Evolutionary conservation across 2,113 vertebrate genomes (phyloP).

Genomic region (Mirza zaza): DNA sequence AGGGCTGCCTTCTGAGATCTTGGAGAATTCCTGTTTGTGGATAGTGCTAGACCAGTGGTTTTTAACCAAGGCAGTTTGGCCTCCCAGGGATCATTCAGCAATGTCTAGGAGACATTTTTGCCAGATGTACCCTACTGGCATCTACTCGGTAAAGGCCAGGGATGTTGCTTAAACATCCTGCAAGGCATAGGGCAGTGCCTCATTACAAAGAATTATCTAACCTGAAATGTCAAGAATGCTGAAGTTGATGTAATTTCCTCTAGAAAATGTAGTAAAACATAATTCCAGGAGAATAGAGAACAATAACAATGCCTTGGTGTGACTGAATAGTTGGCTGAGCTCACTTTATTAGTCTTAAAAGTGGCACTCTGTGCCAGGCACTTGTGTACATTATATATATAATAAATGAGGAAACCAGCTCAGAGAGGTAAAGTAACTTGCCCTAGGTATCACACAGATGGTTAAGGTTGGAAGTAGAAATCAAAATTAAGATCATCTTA

Average conservation of each 20-base stretch:
- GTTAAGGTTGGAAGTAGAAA: background rate
- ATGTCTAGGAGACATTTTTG: conserved; percentile 26
- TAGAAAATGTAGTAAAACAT: background rate
- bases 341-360: conserved; percentile 45
- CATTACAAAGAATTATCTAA: background rate
- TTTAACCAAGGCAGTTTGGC: background rate
- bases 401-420: background rate
- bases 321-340: conserved; percentile 13
- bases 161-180: background rate
- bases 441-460: background rate
- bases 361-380: background rate
- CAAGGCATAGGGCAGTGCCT: background rate
- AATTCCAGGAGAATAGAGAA: conserved; percentile 35
- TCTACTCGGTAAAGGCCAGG: background rate
- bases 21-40: background rate
- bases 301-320: background rate
- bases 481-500: conserved; percentile 10
- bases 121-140: background rate
- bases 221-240: background rate
- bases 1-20: background rate
- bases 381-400: background rate
- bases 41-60: conserved; percentile 16
- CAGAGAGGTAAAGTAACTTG: conserved; percentile 3
- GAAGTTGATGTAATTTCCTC: conserved; percentile 57
- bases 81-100: background rate